Conservation (phyloP, 1,140 invertebrate genomes). For the Microplitis mediator region DNA sequence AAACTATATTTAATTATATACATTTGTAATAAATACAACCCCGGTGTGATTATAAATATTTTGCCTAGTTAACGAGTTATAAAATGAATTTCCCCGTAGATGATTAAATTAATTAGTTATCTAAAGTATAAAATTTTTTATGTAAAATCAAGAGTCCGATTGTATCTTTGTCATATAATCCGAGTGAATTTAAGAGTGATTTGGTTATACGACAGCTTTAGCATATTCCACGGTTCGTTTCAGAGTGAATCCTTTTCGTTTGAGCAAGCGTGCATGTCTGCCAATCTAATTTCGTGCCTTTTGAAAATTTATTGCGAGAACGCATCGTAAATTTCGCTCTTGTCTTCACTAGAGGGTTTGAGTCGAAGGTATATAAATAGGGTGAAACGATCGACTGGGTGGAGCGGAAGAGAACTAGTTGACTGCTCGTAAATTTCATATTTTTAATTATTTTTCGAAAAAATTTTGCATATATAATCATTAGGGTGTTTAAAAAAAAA, state of each 20-base stretch:
- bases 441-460: neutral
- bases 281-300: constrained; percentile 6
- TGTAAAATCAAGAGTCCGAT: too few relatives aligned
- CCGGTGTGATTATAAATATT: too few relatives aligned
- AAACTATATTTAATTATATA: too few relatives aligned
- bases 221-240: neutral
- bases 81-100: too few relatives aligned
- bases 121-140: too few relatives aligned
- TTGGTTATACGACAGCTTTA: too few relatives aligned
- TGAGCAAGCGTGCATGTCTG: neutral
- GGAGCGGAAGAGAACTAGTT: neutral
- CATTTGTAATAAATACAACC: too few relatives aligned
- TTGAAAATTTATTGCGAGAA: constrained; percentile 7
- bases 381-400: neutral
- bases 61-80: too few relatives aligned
- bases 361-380: neutral
- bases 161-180: too few relatives aligned
- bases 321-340: constrained; percentile 2
- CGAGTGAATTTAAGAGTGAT: too few relatives aligned
- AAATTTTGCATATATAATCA: neutral
- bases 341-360: neutral
- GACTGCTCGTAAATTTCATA: neutral
- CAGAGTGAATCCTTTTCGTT: neutral
- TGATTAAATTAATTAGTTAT: too few relatives aligned
- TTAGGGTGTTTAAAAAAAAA: too few relatives aligned